phyloP scores from a whole-genome alignment of 2,888 invertebrate species.

The Platycheirus albimanus region DNA sequence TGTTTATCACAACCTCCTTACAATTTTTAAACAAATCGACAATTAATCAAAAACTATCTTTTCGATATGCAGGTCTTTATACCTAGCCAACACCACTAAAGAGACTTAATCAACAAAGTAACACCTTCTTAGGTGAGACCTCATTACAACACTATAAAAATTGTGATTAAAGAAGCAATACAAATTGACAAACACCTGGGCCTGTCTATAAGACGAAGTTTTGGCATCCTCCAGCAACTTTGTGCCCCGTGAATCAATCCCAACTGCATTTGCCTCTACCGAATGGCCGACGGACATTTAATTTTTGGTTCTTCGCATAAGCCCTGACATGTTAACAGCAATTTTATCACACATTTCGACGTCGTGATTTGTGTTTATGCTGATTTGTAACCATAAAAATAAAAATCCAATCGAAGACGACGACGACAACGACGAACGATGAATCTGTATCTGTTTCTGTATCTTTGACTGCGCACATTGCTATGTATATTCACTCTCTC shows the following conservation, averaged over 20 bases:
- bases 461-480: neutral
- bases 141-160: neutral
- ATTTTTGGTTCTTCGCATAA: slow-evolving; percentile 15
- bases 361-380: slow-evolving; percentile 60
- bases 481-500: neutral
- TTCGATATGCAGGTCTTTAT: neutral
- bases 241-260: slow-evolving; percentile 31
- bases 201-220: neutral
- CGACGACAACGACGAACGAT: neutral
- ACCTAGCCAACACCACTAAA: neutral
- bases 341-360: slow-evolving; percentile 59
- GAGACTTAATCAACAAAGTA: neutral
- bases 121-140: neutral
- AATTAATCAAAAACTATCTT: neutral
- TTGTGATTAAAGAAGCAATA: neutral
- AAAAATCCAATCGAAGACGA: slow-evolving; percentile 30
- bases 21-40: no score
- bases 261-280: neutral
- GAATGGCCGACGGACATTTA: neutral
- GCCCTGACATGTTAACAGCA: slow-evolving; percentile 52
- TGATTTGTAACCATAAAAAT: slow-evolving; percentile 46
- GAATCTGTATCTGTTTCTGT: slow-evolving; percentile 19
- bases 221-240: slow-evolving; percentile 19
- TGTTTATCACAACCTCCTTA: no score
- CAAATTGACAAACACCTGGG: neutral